Evolutionary conservation across 30 jellyfish, hydroid and myxozoan species (phyloP).

Genomic region (Calvadosia cruxmelitensis): DNA sequence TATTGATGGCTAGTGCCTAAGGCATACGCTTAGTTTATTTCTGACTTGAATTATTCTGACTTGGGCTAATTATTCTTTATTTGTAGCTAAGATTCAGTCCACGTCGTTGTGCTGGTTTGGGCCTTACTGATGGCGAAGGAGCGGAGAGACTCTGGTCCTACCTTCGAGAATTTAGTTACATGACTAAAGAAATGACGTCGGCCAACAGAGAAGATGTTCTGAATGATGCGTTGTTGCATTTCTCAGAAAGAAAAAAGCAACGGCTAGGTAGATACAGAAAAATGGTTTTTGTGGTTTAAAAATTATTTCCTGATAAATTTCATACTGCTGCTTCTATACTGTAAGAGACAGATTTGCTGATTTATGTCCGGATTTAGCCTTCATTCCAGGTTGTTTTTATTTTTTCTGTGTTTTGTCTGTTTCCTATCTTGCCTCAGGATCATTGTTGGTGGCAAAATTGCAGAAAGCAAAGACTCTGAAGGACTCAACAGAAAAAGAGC

Average conservation of each 20-base stretch:
- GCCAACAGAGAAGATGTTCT: constrained; percentile 4
- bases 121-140: constrained; percentile 25
- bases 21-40: neutral
- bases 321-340: too few relatives aligned
- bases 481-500: neutral
- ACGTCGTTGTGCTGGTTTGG: constrained; percentile 9
- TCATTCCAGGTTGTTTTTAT: too few relatives aligned
- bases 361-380: too few relatives aligned
- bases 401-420: too few relatives aligned
- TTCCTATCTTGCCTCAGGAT: neutral
- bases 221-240: constrained; percentile 15
- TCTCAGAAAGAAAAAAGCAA: neutral
- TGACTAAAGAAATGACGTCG: constrained; percentile 19
- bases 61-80: neutral
- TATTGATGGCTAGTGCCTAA: too few relatives aligned
- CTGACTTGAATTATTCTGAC: neutral
- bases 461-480: neutral
- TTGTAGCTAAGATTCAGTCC: constrained; percentile 7
- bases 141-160: constrained; percentile 26
- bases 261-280: constrained; percentile 2
- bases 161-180: constrained; percentile 7
- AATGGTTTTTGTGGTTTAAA: too few relatives aligned
- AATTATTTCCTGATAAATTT: too few relatives aligned
- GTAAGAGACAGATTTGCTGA: too few relatives aligned
- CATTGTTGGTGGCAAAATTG: neutral